Conservation (phyloP, 2,797 vertebrate genomes). For the Labroides dimidiatus region DNA sequence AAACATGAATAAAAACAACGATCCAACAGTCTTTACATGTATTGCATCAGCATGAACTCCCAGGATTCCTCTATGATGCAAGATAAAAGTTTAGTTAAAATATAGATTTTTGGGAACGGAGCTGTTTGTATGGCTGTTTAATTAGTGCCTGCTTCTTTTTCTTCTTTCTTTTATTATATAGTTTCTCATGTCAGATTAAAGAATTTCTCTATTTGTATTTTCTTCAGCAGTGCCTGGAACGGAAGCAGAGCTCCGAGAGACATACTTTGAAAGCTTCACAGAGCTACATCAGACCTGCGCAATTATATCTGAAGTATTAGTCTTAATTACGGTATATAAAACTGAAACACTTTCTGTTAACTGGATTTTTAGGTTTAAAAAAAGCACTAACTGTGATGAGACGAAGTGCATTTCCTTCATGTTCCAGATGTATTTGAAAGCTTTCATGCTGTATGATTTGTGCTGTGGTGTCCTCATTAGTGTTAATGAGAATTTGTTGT, state of each 20-base stretch:
- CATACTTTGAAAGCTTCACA: constrained; percentile 23
- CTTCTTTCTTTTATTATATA: neutral
- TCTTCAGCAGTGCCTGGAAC: neutral
- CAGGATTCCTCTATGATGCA: neutral
- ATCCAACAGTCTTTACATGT: neutral
- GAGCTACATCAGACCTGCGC: constrained; percentile 24
- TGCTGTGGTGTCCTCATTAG: constrained; percentile 45
- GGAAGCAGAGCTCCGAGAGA: constrained; percentile 1
- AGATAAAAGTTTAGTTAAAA: neutral
- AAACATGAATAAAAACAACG: neutral
- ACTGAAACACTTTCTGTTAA: constrained; percentile 24
- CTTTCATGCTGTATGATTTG: constrained; percentile 36
- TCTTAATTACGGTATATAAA: constrained; percentile 7
- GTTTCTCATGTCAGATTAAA: constrained; percentile 13
- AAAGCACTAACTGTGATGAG: constrained; percentile 18
- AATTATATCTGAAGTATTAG: constrained; percentile 32
- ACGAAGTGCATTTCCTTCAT: constrained; percentile 18
- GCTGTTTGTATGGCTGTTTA: neutral
- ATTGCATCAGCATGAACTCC: neutral
- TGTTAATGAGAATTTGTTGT: constrained; percentile 41
- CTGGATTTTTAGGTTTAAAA: constrained; percentile 23
- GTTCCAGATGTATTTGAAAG: constrained; percentile 21
- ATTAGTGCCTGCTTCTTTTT: neutral
- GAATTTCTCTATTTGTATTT: constrained; percentile 21
- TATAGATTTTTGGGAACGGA: neutral